Base-by-base conservation (phyloP, 2,113 vertebrate species). In the Falco punctatus region DNA sequence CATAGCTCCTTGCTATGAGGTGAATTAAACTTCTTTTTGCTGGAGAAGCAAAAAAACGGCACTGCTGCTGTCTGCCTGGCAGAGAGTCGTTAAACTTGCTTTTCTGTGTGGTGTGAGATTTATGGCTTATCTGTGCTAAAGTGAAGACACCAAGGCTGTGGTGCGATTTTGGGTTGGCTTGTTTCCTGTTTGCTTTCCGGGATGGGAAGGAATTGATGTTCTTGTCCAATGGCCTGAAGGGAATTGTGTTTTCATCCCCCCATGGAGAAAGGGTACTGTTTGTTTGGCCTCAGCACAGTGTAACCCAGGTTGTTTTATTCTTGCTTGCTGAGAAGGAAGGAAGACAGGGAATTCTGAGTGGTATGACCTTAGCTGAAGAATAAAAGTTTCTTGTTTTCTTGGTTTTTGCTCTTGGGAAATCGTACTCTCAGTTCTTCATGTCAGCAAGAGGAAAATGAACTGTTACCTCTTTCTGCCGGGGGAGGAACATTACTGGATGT, bases 141-240 rank as follows among this genome's bases (percentile, higher is more conserved):
- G 16, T 61, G 40, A 54, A 90, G 67, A 32, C 19, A 7, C 9
- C 6, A 35, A 4, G 17, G 9, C 9, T 67, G 7, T 40, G 11
- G 20, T 46, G 22, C 10, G 13, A 13, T 8, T 86, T 91, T 6
- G 54, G 27, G 5, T 66, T 70, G 32, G 6, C 11, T 90, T 77
- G 9, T 65, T 95, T 69, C 38, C 38, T 35, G 1, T 59, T 78
- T 86, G 16, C 30, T 79, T 72, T 90, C 20, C 35, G 0, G 33
- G 21, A 4, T 52, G 32, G 13, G 32, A 58, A 83, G 77, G 26
- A 75, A 40, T 19, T 46, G 27, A n/a, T 65, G 52, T 59, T 93
- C 52, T 81, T 66, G 49, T 85, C 52, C 3, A 0, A 11, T 6
- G 11, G 23, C 46, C 40, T 1, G 0, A 30, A 33, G 35, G 58